Conservation (phyloP, 2,797 vertebrate species). For the Eutrigla gurnardus region DNA sequence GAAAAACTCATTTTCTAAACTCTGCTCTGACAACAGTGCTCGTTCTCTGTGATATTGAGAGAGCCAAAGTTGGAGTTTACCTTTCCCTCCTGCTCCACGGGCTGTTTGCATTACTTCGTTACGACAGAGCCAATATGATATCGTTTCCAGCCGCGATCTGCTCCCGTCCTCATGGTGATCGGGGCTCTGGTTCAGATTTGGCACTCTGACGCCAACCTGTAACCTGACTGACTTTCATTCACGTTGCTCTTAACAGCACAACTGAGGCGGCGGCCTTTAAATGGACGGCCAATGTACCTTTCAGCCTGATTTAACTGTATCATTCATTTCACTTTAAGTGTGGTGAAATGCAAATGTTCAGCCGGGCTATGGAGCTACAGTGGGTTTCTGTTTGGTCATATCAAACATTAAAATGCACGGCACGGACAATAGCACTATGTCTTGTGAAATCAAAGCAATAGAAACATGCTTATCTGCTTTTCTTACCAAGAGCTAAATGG, state of each 20-base stretch:
- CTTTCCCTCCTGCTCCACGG: constrained; percentile 50
- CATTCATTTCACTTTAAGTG: constrained; percentile 23
- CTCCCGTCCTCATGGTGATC: constrained; percentile 34
- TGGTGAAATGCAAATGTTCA: constrained; percentile 34
- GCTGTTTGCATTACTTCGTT: constrained; percentile 70
- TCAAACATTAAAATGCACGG: constrained; percentile 19
- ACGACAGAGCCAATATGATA: constrained; percentile 69
- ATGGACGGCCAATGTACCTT: constrained; percentile 15
- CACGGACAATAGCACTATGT: background rate
- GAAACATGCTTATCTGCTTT: background rate
- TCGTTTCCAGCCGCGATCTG: constrained; percentile 73
- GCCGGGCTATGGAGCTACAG: background rate
- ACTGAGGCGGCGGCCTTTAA: constrained; percentile 26
- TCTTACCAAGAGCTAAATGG: background rate
- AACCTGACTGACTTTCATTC: constrained; percentile 48
- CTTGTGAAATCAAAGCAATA: background rate
- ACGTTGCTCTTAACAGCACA: constrained; percentile 26
- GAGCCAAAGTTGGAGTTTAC: constrained; percentile 40
- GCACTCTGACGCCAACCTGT: constrained; percentile 32
- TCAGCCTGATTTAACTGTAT: constrained; percentile 33
- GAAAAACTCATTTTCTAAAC: constrained; percentile 54
- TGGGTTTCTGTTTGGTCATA: background rate
- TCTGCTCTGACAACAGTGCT: constrained; percentile 52
- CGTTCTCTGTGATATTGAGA: constrained; percentile 63
- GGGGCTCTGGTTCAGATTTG: constrained; percentile 22